Evolutionary conservation across 1,140 invertebrate genomes (phyloP).

Genomic region (Archivesica marissinica): DNA sequence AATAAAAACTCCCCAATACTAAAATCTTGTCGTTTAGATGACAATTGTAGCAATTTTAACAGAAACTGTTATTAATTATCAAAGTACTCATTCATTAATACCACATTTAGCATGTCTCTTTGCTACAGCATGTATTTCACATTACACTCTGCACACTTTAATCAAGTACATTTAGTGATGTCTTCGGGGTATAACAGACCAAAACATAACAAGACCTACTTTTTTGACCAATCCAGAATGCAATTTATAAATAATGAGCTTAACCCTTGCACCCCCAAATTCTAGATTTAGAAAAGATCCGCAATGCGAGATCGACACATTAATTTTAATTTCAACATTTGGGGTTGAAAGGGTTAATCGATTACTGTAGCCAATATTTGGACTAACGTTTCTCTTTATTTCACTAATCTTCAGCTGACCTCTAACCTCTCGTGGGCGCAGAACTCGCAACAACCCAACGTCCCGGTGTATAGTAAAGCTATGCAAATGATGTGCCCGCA

Average conservation of each 20-base stretch:
- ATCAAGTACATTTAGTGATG: constrained; percentile 59
- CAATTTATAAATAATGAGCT: constrained; percentile 47
- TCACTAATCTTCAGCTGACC: constrained; percentile 64
- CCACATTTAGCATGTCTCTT: constrained; percentile 32
- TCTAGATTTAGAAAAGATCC: no score
- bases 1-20: no score
- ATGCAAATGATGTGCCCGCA: constrained; percentile 60
- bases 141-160: constrained; percentile 60
- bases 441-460: constrained; percentile 44
- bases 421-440: constrained; percentile 64
- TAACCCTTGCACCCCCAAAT: background rate
- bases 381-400: constrained; percentile 65
- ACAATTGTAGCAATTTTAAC: no score
- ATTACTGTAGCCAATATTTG: constrained; percentile 54
- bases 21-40: no score
- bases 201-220: constrained; percentile 55
- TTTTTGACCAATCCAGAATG: constrained; percentile 54
- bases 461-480: constrained; percentile 54
- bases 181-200: constrained; percentile 60
- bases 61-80: no score
- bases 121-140: constrained; percentile 52
- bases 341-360: no score
- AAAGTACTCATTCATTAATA: constrained; percentile 16
- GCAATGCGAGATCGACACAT: no score
- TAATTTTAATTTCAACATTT: no score